These are phyloP conservation scores for Semotilus atromaculatus DNA, from an alignment of 2,797 vertebrate species.

Conservation along the genomic window DNA sequence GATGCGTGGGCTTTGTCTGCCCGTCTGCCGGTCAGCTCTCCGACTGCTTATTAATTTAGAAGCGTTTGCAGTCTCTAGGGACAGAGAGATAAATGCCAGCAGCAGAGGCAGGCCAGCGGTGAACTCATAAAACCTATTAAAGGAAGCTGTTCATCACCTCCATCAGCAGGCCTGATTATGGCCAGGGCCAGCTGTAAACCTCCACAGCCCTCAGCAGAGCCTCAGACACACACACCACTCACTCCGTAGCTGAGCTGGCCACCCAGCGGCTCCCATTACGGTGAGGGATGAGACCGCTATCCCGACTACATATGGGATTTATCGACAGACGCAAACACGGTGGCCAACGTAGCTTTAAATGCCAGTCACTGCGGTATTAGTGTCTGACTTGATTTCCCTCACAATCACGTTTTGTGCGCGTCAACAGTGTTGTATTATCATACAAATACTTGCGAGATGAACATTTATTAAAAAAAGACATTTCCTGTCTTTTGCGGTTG, in stretches of 20 bases:
- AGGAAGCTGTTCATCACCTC: conserved; percentile 76
- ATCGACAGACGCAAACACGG: conserved; percentile 25
- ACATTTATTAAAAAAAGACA: conserved; percentile 44
- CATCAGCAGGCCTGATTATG: conserved; percentile 79
- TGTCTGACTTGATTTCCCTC: not conserved
- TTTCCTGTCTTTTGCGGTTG: conserved; percentile 41
- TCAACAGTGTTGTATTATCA: conserved; percentile 8
- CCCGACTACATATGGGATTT: conserved; percentile 41
- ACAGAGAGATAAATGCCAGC: conserved; percentile 81
- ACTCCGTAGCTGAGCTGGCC: conserved; percentile 48
- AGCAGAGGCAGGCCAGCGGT: conserved; percentile 75
- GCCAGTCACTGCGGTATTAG: conserved; percentile 17
- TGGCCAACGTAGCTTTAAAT: conserved; percentile 26
- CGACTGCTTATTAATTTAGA: conserved; percentile 83
- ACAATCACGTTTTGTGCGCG: not conserved
- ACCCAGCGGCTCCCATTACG: conserved; percentile 53
- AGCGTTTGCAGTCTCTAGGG: conserved; percentile 78
- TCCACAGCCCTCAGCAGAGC: conserved; percentile 47
- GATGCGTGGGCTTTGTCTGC: conserved; percentile 43
- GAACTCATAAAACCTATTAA: conserved; percentile 85
- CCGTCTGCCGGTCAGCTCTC: conserved; percentile 63
- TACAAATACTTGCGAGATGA: conserved; percentile 33
- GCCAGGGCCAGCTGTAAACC: conserved; percentile 69
- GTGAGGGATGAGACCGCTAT: conserved; percentile 52
- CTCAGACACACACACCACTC: conserved; percentile 45